Evolutionary conservation across 2,888 invertebrate species (phyloP), one percentile per base, ranked within the genome.

Genomic region (Chrysopilus asiliformis): DNA sequence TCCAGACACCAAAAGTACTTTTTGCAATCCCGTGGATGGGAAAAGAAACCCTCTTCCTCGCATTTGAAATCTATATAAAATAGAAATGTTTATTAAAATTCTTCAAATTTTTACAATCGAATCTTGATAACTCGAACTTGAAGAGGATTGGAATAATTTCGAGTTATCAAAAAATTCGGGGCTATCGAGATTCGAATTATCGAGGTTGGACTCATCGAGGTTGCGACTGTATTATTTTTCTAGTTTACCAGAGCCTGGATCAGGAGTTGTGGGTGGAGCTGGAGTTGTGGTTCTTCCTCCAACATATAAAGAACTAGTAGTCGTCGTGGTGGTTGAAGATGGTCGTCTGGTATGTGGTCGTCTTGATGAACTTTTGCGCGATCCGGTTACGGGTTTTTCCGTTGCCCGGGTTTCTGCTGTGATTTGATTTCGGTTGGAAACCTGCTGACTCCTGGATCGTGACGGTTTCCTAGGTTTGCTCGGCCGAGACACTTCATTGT

Each of bases 1-100:
- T 87, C 87, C 45, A 91, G 66, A 55, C 91, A 91, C 90, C 91
- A 91, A 66, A 85, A 91, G 56, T 91, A 91, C 57, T 90, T 90
- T 58, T 89, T 87, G 61, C 91, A 91, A 60, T 91, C 90, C 26
- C 84, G 73, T 0, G 90, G 90, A 64, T 91, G 89, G 12, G 79
- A 78, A 66, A 78, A 91, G 68, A 91, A 91, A 3, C 91, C 91
- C 67, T 91, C 91, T 45, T 91, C 90, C 49, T 77, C 80, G 57
- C 91, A 91, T 56, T 85, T 85, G 62, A 91, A 91, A 55, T 84
- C 87, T 80, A 18, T 22, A 13, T 26, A 26, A n/a, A 26, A 26
- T 12, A 10, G 56, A 58, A 45, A 42, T 31, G 9, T 8, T 10
- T 8, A 7, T 8, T 8, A 22, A 22, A 22, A 10, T 22, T 22